phyloP scores from a whole-genome alignment of 2,888 invertebrate species.

The Spilarctia lutea region DNA sequence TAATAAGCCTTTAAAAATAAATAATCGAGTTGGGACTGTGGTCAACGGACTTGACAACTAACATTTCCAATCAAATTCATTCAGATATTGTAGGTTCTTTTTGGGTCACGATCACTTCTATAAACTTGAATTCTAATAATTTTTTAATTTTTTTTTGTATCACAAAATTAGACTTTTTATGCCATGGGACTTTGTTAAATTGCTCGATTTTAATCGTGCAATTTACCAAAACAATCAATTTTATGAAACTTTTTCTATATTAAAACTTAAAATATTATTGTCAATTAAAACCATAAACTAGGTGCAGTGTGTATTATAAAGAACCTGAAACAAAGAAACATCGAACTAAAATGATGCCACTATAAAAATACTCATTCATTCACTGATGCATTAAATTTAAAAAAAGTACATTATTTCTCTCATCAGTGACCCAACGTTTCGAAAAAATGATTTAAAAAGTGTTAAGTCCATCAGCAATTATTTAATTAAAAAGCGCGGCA shows the following conservation, averaged over 20 bases:
- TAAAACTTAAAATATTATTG: not conserved
- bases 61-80: not conserved
- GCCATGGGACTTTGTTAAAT: not conserved
- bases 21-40: not conserved
- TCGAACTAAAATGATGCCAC: not conserved
- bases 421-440: too few species aligned
- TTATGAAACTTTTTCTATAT: too few species aligned
- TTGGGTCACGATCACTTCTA: not conserved
- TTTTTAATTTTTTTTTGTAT: not conserved
- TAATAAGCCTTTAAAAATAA: not conserved
- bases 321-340: not conserved
- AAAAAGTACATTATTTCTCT: too few species aligned
- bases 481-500: too few species aligned
- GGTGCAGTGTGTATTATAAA: not conserved
- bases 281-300: not conserved
- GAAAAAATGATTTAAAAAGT: too few species aligned
- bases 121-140: not conserved
- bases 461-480: too few species aligned
- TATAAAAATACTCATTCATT: not conserved
- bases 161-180: not conserved
- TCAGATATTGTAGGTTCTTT: not conserved
- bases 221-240: too few species aligned
- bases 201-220: too few species aligned
- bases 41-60: slow-evolving; percentile 5
- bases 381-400: not conserved